These are phyloP conservation scores for Intellagama lesueurii DNA, from an alignment of 2,797 vertebrate species.

Conservation along the genomic window DNA sequence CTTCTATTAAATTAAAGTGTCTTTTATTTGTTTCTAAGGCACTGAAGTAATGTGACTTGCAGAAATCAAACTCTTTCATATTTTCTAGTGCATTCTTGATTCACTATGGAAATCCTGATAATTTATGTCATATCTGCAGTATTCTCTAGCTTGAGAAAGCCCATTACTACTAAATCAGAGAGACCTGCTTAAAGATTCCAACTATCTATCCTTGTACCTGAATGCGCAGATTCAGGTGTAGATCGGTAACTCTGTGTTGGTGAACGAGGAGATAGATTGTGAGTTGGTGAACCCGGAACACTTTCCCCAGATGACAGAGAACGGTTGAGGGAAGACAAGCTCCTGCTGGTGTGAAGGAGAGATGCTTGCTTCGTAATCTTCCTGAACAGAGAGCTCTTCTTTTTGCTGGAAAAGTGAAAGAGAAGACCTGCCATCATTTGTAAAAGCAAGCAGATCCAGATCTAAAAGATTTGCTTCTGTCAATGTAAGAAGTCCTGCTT, in stretches of 20 bases:
- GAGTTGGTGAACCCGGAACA: slow-evolving; percentile 92
- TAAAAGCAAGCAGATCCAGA: slow-evolving; percentile 4
- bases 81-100: not conserved
- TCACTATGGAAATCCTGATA: not conserved
- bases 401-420: slow-evolving; percentile 82
- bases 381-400: slow-evolving; percentile 91
- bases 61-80: not conserved
- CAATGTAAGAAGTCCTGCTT: not conserved
- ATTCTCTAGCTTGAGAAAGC: not conserved
- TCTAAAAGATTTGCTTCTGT: not conserved
- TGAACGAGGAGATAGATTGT: slow-evolving; percentile 93
- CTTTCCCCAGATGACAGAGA: slow-evolving; percentile 96
- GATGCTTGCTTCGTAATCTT: slow-evolving; percentile 95
- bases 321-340: slow-evolving; percentile 93
- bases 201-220: slow-evolving; percentile 78
- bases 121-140: not conserved
- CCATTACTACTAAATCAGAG: not conserved
- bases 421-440: not conserved
- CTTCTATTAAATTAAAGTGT: not conserved
- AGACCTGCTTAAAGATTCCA: not conserved
- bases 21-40: not conserved
- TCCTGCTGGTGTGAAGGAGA: slow-evolving; percentile 94
- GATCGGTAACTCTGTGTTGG: slow-evolving; percentile 92
- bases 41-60: not conserved
- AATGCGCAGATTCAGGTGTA: slow-evolving; percentile 89